Conservation (phyloP, 2,113 vertebrate species). For the Rhinopomastus cyanomelas region DNA sequence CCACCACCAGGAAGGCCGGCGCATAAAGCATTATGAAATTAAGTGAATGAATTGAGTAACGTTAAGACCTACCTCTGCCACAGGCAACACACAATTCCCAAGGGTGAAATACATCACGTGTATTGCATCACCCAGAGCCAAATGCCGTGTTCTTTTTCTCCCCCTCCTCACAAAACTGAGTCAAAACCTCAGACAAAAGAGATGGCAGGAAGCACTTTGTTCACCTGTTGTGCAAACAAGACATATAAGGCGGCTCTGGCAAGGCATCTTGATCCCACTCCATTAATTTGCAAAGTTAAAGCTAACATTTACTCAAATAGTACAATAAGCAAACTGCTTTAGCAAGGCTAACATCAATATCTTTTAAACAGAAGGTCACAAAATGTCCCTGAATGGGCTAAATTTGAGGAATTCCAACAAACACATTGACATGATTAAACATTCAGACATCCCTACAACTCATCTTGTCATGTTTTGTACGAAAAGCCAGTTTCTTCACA, state of each 20-base stretch:
- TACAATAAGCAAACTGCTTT: not conserved
- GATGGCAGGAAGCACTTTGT: not conserved
- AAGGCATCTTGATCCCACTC: not conserved
- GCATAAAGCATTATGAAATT: constrained; percentile 41
- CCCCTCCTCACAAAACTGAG: rapidly evolving
- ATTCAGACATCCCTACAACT: not conserved
- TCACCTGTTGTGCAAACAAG: not conserved
- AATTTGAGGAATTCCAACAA: not conserved
- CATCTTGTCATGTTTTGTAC: not conserved
- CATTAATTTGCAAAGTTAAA: not conserved
- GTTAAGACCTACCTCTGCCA: constrained; percentile 2
- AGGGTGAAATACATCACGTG: constrained; percentile 1
- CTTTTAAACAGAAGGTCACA: not conserved
- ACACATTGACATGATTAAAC: not conserved
- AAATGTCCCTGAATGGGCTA: not conserved
- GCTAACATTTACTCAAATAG: not conserved
- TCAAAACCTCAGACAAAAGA: not conserved
- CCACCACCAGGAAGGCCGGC: not conserved
- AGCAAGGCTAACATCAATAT: not conserved
- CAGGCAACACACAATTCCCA: not conserved
- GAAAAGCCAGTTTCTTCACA: not conserved
- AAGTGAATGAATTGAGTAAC: constrained; percentile 30
- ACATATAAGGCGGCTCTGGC: not conserved
- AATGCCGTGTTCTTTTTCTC: not conserved
- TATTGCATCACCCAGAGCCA: constrained; percentile 53